Base-by-base conservation (phyloP, 2,888 invertebrate genomes). In the Deilephila elpenor region DNA sequence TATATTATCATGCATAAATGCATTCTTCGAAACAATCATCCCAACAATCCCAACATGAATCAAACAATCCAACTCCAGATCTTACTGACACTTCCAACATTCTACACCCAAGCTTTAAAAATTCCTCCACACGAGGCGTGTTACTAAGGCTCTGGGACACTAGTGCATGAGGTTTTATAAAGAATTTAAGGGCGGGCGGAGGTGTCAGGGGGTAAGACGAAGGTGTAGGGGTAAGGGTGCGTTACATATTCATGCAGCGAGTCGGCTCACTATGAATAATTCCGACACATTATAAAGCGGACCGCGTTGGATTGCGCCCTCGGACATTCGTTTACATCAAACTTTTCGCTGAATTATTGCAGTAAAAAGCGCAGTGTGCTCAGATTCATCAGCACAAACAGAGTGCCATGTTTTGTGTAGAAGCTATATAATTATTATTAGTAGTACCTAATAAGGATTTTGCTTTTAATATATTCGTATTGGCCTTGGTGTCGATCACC, bases 181-280 rank as follows among this genome's bases (percentile, higher is more conserved):
- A 67, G 44, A 67, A 67, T 67, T 51, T 25, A 67, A 67, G 44
- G 51, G 67, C 51, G 8, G 6, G 25, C 25, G 25, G 34, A 32
- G 32, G 61, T 19, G 64, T 7, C 3, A 5, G n/a, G 11, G 25
- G 37, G 20, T 4, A 59, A 14, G 8, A 34, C 3, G 7, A 56
- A 59, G 56, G 62, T 7, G 19, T 19, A 8, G 20, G 20, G 44
- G 20, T 56, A 67, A 67, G 72, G 72, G 72, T 72, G 59, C 34
- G 29, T 73, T 75, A 74, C 76, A 75, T 76, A 76, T 76, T 75
- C 72, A 75, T 76, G 75, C 74, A 53, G 62, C 19, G 61, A 59
- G n/a, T 74, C 77, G 76, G 81, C 79, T 75, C 80, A 76, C 82
- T 78, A 86, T 87, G 86, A 86, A 87, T 86, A 82, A 87, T 87